Percentiles rank a stretch among this genome's conserved stretches.
Conservation (phyloP, 2,888 invertebrate species). For the Tridacna gigas region DNA sequence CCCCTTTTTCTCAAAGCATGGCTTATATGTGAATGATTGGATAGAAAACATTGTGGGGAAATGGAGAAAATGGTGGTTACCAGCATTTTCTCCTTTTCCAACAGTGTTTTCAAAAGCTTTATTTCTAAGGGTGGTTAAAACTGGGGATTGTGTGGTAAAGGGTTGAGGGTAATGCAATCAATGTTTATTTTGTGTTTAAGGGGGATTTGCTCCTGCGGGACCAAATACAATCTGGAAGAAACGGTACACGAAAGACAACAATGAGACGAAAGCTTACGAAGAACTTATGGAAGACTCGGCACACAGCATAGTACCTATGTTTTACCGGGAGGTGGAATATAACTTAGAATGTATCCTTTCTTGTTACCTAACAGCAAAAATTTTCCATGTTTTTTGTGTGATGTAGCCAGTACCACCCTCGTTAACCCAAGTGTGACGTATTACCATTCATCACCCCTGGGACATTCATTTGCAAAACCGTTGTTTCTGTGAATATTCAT, state of each 20-base stretch:
- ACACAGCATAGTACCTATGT: constrained; percentile 91
- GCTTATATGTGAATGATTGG: too few species aligned
- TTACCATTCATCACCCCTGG: too few species aligned
- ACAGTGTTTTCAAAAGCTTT: not conserved
- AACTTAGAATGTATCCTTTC: constrained; percentile 86
- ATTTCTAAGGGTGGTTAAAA: not conserved
- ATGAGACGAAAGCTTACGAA: constrained; percentile 88
- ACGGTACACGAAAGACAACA: constrained; percentile 87
- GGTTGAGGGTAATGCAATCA: not conserved
- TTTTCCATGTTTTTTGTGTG: too few species aligned
- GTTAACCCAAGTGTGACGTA: too few species aligned
- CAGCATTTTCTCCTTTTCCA: not conserved
- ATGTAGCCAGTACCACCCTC: too few species aligned
- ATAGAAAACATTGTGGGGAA: not conserved
- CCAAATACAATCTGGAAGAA: constrained; percentile 98
- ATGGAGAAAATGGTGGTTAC: not conserved
- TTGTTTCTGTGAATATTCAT: too few species aligned
- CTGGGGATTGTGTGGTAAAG: not conserved
- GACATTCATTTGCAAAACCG: too few species aligned
- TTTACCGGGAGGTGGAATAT: constrained; percentile 90
- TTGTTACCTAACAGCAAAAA: not conserved
- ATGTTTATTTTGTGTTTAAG: constrained; percentile 84
- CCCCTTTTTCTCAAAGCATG: too few species aligned
- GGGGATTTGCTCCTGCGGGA: constrained; percentile 96
- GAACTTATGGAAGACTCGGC: constrained; percentile 91